phyloP scores from a whole-genome alignment of 2,113 vertebrate genomes.

The Acrocephalus kingi region DNA sequence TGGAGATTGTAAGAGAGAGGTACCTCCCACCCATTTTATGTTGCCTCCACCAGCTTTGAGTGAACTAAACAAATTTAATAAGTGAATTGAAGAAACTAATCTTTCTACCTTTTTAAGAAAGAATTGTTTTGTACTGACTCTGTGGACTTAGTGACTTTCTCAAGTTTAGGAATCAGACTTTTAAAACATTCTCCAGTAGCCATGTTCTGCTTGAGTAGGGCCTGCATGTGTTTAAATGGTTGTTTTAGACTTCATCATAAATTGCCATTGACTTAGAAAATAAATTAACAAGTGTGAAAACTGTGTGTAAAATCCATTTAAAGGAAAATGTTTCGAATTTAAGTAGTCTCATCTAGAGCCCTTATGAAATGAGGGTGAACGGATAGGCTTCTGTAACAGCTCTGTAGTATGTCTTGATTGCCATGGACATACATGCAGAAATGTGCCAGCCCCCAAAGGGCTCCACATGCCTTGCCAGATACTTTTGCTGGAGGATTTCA shows the following conservation, averaged over 20 bases:
- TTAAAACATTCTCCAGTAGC: background rate
- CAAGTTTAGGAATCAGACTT: rapidly evolving
- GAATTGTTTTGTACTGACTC: background rate
- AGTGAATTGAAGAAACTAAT: background rate
- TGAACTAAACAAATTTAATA: background rate
- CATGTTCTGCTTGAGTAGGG: background rate
- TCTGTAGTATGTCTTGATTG: background rate
- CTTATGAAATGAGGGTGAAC: background rate
- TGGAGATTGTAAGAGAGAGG: background rate
- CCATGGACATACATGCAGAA: background rate
- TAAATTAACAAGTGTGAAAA: background rate
- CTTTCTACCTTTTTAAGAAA: background rate
- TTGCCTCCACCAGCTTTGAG: background rate
- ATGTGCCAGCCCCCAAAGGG: background rate
- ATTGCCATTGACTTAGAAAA: background rate
- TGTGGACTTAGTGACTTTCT: background rate
- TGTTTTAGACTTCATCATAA: background rate
- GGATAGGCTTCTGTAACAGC: background rate
- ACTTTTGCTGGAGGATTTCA: background rate
- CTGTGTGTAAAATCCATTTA: background rate
- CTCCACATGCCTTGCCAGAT: background rate
- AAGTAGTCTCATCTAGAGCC: background rate
- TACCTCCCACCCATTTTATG: background rate
- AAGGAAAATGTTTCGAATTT: background rate
- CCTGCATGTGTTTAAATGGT: rapidly evolving